Conservation (phyloP, 1,140 invertebrate species). For the Rhagoletis zephyria region DNA sequence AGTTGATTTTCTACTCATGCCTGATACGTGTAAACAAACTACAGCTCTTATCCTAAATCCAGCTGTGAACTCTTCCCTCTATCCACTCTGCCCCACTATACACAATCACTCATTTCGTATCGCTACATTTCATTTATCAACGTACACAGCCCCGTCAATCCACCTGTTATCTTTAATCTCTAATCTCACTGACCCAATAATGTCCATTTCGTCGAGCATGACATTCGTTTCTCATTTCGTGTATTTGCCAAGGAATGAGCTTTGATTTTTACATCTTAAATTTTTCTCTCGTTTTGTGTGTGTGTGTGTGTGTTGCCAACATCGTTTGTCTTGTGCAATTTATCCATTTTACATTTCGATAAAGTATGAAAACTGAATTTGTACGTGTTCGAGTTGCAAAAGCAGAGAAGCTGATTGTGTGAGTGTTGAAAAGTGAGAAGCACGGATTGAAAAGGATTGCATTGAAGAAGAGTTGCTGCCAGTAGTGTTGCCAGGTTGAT, state of each 20-base stretch:
- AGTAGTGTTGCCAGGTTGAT: too few relatives aligned
- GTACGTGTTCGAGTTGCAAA: conserved; percentile 46
- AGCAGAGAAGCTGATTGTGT: background rate
- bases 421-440: background rate
- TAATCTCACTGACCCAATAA: conserved; percentile 51
- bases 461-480: background rate
- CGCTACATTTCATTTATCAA: conserved; percentile 23
- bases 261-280: conserved; percentile 11
- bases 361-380: conserved; percentile 45
- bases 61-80: background rate
- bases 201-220: conserved; percentile 42
- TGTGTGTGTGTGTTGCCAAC: background rate
- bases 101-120: background rate
- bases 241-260: conserved; percentile 3
- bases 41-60: too few relatives aligned
- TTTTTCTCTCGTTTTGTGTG: background rate
- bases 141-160: background rate
- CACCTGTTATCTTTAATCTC: conserved; percentile 42
- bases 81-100: background rate
- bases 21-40: background rate
- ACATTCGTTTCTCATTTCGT: conserved; percentile 36
- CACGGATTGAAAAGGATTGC: conserved; percentile 43
- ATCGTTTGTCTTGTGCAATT: conserved; percentile 42
- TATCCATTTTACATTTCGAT: conserved; percentile 44
- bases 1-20: background rate